phyloP scores from a whole-genome alignment of 2,888 invertebrate species.

The Aleiodes leptofemur region DNA sequence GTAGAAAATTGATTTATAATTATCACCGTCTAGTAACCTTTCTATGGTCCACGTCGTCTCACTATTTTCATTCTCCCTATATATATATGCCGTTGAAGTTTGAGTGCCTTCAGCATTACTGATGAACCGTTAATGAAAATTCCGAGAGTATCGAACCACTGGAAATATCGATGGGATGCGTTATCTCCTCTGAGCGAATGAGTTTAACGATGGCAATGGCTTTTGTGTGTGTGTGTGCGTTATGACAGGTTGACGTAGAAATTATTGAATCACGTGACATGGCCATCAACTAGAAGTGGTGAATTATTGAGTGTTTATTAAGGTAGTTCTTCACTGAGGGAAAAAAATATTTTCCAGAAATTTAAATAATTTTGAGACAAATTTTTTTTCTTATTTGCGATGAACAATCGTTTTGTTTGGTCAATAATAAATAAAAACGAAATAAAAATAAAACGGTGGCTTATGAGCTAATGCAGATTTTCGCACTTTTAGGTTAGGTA shows the following conservation, averaged over 20 bases:
- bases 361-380: too few species aligned
- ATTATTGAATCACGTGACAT: constrained; percentile 11
- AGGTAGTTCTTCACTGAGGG: too few species aligned
- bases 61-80: not conserved
- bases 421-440: too few species aligned
- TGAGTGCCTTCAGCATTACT: constrained; percentile 16
- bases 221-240: constrained; percentile 4
- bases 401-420: too few species aligned
- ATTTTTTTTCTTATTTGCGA: too few species aligned
- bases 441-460: too few species aligned
- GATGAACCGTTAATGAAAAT: constrained; percentile 35
- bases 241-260: constrained; percentile 16
- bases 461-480: too few species aligned
- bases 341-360: too few species aligned
- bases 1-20: constrained; percentile 33
- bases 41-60: constrained; percentile 12
- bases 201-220: not conserved
- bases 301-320: not conserved
- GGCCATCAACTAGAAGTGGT: constrained; percentile 5
- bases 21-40: constrained; percentile 16
- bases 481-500: too few species aligned
- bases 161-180: not conserved
- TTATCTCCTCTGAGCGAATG: constrained; percentile 7
- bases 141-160: constrained; percentile 11
- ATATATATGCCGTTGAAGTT: not conserved